Base-by-base conservation (phyloP, 2,113 vertebrate genomes). In the Setophaga kirtlandii region DNA sequence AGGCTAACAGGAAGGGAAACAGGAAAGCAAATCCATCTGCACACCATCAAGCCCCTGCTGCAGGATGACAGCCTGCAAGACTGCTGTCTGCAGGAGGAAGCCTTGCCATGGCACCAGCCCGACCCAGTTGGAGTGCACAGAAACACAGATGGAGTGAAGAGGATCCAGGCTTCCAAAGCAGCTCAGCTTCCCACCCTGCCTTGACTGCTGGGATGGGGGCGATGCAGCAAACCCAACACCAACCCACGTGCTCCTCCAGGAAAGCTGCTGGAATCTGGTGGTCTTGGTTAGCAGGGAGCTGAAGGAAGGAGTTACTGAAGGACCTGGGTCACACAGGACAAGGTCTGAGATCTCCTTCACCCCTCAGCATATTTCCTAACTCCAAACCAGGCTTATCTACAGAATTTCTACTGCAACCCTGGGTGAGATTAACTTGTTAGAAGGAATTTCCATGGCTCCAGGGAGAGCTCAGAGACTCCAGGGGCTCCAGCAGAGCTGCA, bases 91-190 rank as follows among this genome's bases (percentile, higher is more conserved):
- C 3, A 5, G 33, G 67, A 73, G 62, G 49, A 89, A 87, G 20
- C 18, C 93, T 84, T 87, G 70, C 81, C 83, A 84, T 75, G 83
- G 87, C 89, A 92, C n/a, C 95, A 89, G 76, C 76, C 69, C 5
- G 1, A 65, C 64, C 74, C 80, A 67, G 68, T 20, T 74, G 70
- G 83, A 93, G 87, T 0, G 0, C 79, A 73, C 0, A 1, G 63
- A 92, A 89, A 80, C 62, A 85, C 88, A 83, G 63, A 81, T 20
- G 39, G 39, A 79, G 74, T 0, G 2, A 87, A 70, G 50, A 63
- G 52, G 71, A 53, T 41, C 35, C 73, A 75, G 24, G 47, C n/a
- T 91, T 47, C 47, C 52, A 44, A 47, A 31, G 27, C 49, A 27
- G 67, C 75, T 62, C 2, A 0, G 23, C 4, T 65, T 83, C 50